Conservation (phyloP, 2,797 vertebrate species). For the Alcedo atthis region DNA sequence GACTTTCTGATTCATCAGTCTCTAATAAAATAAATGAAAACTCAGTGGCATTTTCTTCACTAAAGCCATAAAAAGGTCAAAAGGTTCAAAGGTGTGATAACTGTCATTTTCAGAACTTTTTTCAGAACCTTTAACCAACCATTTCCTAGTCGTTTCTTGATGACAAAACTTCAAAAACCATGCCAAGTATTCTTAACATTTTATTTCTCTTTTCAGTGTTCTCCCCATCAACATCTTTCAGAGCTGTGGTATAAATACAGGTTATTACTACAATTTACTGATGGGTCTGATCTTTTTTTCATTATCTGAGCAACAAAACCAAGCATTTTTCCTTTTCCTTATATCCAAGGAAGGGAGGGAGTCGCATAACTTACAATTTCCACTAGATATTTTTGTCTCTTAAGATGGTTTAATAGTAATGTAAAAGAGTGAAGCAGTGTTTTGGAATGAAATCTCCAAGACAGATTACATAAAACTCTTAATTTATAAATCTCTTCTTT, state of each 20-base stretch:
- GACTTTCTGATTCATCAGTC: neutral
- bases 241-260: neutral
- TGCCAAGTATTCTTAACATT: neutral
- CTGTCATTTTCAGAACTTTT: neutral
- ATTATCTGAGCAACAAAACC: neutral
- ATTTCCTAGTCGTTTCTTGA: neutral
- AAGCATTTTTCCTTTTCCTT: neutral
- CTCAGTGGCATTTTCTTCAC: neutral
- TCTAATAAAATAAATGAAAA: neutral
- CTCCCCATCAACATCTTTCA: neutral
- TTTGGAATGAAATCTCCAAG: neutral
- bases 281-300: neutral
- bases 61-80: neutral
- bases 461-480: neutral
- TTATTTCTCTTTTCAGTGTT: neutral
- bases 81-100: neutral
- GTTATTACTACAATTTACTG: neutral
- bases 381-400: neutral
- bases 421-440: neutral
- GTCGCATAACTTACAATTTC: neutral
- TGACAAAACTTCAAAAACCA: neutral
- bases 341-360: neutral
- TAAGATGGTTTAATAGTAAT: neutral
- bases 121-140: neutral
- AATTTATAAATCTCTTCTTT: neutral